Conservation (phyloP, 1,140 invertebrate genomes). For the Tetramorium parvispinum region DNA sequence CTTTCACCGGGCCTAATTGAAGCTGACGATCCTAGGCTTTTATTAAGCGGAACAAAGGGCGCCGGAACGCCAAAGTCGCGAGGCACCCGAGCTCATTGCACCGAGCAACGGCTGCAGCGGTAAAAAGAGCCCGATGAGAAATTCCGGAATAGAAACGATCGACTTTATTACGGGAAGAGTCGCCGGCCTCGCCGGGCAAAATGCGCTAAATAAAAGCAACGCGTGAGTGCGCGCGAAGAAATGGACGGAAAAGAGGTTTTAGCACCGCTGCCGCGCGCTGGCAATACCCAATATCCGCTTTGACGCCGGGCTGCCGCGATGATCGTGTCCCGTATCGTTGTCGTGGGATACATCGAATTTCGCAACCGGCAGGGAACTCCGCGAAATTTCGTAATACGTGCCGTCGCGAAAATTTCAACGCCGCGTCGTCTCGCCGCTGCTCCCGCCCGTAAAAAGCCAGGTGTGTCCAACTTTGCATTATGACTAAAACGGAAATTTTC, state of each 20-base stretch:
- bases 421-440: neutral
- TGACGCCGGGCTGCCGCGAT: slow-evolving; percentile 18
- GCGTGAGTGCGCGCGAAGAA: slow-evolving; percentile 34
- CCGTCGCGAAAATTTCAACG: slow-evolving; percentile 60
- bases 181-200: neutral
- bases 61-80: slow-evolving; percentile 48
- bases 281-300: slow-evolving; percentile 64
- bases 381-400: slow-evolving; percentile 49
- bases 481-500: slow-evolving; percentile 46
- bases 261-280: neutral
- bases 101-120: slow-evolving; percentile 12
- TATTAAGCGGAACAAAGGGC: slow-evolving; percentile 65
- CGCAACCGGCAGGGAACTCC: slow-evolving; percentile 5
- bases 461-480: slow-evolving; percentile 50
- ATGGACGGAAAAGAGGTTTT: slow-evolving; percentile 32
- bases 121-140: slow-evolving; percentile 63
- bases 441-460: slow-evolving; percentile 28
- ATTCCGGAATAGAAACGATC: slow-evolving; percentile 70
- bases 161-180: slow-evolving; percentile 47
- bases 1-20: slow-evolving; percentile 65
- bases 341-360: slow-evolving; percentile 47
- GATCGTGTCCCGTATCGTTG: slow-evolving; percentile 26
- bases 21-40: slow-evolving; percentile 58
- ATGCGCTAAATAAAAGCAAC: slow-evolving; percentile 54
- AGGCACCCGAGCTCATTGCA: slow-evolving; percentile 65